A percentile compares a stretch with the other conserved stretches of the same genome.
Evolutionary conservation across 2,797 vertebrate genomes (phyloP).

Genomic region (Rousettus madagascariensis): DNA sequence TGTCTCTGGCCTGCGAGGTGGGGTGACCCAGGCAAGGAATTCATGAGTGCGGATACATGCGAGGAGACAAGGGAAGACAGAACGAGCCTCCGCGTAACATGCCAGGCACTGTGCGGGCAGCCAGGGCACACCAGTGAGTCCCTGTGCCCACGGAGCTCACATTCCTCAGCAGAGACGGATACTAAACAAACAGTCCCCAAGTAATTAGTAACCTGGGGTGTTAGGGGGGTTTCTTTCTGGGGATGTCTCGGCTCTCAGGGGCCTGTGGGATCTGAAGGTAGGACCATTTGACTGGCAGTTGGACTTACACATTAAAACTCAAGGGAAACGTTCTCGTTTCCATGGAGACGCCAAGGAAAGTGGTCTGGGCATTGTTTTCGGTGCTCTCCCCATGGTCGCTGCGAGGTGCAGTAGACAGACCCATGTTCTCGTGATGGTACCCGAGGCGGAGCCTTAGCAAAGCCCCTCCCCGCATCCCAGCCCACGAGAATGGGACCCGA

Average conservation of each 20-base stretch:
- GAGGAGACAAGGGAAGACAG: background rate
- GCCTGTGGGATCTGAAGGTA: background rate
- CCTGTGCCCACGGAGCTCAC: background rate
- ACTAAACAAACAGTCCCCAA: no score
- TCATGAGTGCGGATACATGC: fast-evolving
- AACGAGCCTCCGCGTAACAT: background rate
- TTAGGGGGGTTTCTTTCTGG: background rate
- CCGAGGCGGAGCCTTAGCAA: background rate
- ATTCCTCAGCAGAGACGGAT: background rate
- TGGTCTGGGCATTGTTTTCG: background rate
- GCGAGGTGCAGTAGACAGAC: no score
- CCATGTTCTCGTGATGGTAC: fast-evolving
- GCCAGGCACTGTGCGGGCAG: fast-evolving
- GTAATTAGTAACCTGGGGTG: background rate
- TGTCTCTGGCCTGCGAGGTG: background rate
- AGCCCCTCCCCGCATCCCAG: background rate
- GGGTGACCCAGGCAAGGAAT: background rate
- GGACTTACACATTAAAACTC: background rate
- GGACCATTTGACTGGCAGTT: background rate
- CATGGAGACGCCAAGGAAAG: background rate
- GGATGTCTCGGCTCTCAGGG: background rate
- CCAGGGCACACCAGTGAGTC: background rate
- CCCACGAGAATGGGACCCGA: fast-evolving
- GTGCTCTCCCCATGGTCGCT: background rate
- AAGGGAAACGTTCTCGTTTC: background rate